Evolutionary conservation across 37 sponge, comb jelly and placozoan species (phyloP).

Genomic region (Ianthella basta): DNA sequence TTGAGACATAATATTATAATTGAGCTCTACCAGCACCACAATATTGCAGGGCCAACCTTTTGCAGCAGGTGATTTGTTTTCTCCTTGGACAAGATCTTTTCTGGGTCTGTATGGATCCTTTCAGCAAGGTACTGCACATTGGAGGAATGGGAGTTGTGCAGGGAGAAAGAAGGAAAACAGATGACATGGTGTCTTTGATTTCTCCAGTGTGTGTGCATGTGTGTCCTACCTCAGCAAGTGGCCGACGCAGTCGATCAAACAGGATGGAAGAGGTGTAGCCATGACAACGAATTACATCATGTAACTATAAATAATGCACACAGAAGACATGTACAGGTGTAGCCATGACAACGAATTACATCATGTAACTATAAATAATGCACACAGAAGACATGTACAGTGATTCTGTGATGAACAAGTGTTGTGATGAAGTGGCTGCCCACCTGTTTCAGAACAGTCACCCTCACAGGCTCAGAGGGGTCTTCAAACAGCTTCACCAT

Average conservation of each 20-base stretch:
- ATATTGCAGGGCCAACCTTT: neutral
- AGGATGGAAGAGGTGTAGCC: neutral
- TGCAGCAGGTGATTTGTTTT: neutral
- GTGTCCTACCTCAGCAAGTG: neutral
- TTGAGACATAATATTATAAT: neutral
- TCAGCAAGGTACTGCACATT: slow-evolving; percentile 4
- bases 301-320: neutral
- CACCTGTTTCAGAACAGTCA: neutral
- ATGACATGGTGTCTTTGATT: neutral
- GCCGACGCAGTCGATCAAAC: neutral
- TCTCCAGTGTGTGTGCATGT: neutral
- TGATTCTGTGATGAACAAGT: too few relatives aligned
- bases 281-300: neutral
- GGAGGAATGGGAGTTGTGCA: neutral
- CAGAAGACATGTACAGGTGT: neutral
- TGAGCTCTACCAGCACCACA: neutral
- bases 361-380: neutral
- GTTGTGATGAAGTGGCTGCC: too few relatives aligned
- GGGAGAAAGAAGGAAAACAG: neutral
- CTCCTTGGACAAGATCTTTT: neutral
- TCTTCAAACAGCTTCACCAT: slow-evolving; percentile 7
- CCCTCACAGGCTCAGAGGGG: neutral
- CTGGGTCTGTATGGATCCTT: neutral
- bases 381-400: too few relatives aligned
- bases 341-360: neutral